Evolutionary conservation across 2,113 vertebrate genomes (phyloP), one percentile per base, ranked within the genome.

Genomic region (Rhodinocichla rosea): DNA sequence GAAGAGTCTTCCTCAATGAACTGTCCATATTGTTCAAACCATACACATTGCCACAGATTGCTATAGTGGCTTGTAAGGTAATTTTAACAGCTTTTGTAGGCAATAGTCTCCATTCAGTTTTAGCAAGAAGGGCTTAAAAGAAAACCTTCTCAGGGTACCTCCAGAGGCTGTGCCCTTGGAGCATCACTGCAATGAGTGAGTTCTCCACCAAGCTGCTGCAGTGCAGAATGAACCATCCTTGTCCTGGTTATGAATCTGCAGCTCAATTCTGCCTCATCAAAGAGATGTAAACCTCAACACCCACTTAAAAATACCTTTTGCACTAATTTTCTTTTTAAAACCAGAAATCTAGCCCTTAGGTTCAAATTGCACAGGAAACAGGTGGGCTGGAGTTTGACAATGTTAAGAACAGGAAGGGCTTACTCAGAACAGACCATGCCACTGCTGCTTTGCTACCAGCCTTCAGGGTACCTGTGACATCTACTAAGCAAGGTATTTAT

Each of bases 21-120:
- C 7, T 35, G 40, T 14, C 15, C 13, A 32, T 19, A 40, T 5
- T 44, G n/a, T 35, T 45, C 50, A 78, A 70, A 63, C 16, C 39
- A 63, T 0, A 5, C 18, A 26, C 55, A 22, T 4, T 52, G 42
- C 22, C 50, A 26, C 12, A 30, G 74, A 26, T 6, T 28, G 13
- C n/a, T 35, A 6, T 1, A 59, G 20, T 24, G 59, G 3, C 2
- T 23, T 2, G 20, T 7, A 32, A n/a, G 1, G 2, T 10, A 13
- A 42, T 37, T 73, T 47, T 19, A 89, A 60, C 16, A 44, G 27
- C 11, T 60, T 63, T 27, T 39, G 5, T 15, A 37, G 28, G 18
- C 5, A 62, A 33, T 33, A 56, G 3, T 32, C 11, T 14, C 13
- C 16, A 62, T 16, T 52, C n/a, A 10, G 42, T 83, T 92, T 83